phyloP scores from a whole-genome alignment of 2,888 invertebrate genomes.

The Chloroclysta siterata region DNA sequence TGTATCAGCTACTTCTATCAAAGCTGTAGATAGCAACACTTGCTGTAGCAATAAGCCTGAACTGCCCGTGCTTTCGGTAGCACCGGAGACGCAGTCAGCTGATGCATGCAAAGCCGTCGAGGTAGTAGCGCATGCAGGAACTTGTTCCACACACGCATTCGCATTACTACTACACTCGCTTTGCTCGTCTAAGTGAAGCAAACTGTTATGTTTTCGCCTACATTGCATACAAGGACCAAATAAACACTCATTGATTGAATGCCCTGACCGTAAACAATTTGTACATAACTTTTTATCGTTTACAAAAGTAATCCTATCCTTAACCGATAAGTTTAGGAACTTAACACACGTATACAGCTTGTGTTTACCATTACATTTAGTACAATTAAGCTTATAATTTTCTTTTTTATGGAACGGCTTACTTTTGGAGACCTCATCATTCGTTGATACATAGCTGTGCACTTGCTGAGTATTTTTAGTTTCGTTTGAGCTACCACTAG shows the following conservation, averaged over 20 bases:
- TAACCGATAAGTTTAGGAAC: conserved; percentile 20
- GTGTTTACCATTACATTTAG: conserved; percentile 16
- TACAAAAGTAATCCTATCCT: conserved; percentile 10
- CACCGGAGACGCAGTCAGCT: conserved; percentile 1
- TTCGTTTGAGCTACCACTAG: conserved; percentile 1
- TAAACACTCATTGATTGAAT: conserved; percentile 1
- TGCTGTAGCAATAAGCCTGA: conserved; percentile 4
- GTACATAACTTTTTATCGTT: conserved; percentile 17
- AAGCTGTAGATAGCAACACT: conserved; percentile 19
- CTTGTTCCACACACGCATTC: conserved; percentile 2
- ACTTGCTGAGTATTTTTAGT: conserved; percentile 11
- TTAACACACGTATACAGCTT: conserved; percentile 20
- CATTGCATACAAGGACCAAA: conserved; percentile 26
- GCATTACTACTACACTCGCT: conserved; percentile 2
- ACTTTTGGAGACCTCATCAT: neutral
- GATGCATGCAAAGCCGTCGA: conserved; percentile 3
- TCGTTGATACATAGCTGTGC: conserved; percentile 14
- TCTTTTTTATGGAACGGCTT: neutral
- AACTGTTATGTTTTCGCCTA: conserved; percentile 23
- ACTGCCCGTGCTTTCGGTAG: conserved; percentile 1
- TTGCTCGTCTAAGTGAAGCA: conserved; percentile 13
- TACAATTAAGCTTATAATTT: conserved; percentile 5
- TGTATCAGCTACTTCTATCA: conserved; percentile 8
- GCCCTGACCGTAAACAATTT: conserved; percentile 25
- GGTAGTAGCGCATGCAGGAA: conserved; percentile 6